Conservation (phyloP, 1,140 invertebrate genomes). For the Ostrea denselamellosa region DNA sequence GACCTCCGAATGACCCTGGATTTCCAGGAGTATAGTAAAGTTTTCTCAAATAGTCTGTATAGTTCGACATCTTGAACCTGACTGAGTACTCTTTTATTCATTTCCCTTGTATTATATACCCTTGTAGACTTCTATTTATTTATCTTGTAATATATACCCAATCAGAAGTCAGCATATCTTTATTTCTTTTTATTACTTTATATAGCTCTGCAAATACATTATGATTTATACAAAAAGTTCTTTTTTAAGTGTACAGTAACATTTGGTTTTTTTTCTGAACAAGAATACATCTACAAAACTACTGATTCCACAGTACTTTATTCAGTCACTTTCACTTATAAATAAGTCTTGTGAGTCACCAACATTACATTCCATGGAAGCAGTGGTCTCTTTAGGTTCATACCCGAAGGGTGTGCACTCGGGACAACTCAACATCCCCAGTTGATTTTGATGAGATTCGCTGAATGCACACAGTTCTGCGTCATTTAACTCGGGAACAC, state of each 20-base stretch:
- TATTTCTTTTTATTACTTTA: background rate
- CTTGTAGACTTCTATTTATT: no score
- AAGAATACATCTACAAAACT: background rate
- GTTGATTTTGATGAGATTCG: conserved; percentile 39
- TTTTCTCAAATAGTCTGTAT: conserved; percentile 45
- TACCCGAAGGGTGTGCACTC: conserved; percentile 41
- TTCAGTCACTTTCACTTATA: conserved; percentile 17
- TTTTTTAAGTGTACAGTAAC: background rate
- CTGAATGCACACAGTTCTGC: conserved; percentile 40
- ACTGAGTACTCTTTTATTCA: background rate
- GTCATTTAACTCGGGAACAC: conserved; percentile 39
- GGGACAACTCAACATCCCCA: conserved; percentile 36
- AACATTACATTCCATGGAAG: conserved; percentile 41
- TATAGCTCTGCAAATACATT: background rate
- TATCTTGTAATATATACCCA: background rate
- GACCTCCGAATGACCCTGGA: conserved; percentile 40
- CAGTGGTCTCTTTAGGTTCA: conserved; percentile 9
- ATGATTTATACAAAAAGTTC: background rate
- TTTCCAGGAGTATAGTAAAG: conserved; percentile 37
- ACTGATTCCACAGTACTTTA: background rate
- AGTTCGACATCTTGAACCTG: background rate
- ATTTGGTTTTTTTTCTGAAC: conserved; percentile 19
- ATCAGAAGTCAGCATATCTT: background rate
- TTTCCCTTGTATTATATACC: background rate
- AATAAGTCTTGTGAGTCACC: conserved; percentile 38